These are phyloP conservation scores for Serilophus lunatus DNA, from an alignment of 2,113 vertebrate genomes.

Conservation along the genomic window DNA sequence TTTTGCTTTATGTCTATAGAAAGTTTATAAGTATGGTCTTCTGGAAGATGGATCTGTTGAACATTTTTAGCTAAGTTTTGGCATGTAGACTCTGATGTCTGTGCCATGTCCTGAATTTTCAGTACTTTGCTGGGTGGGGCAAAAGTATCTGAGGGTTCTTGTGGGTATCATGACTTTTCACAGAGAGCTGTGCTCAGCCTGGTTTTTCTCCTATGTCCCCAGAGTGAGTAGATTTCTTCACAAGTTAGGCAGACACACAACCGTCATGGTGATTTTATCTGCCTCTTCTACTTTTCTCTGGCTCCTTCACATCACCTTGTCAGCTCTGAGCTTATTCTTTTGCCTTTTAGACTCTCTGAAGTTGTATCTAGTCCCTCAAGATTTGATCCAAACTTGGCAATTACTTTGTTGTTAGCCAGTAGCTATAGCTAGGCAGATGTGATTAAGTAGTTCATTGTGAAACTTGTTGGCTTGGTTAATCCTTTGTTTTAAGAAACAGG, in stretches of 20 bases:
- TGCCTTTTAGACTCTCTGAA: background rate
- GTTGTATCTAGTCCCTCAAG: too few relatives aligned
- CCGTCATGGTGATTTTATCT: background rate
- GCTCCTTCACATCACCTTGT: background rate
- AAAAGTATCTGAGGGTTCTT: background rate
- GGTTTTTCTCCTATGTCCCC: background rate
- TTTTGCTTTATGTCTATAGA: background rate
- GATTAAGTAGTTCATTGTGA: background rate
- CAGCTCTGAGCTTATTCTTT: background rate
- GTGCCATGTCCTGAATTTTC: background rate
- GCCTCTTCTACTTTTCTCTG: background rate
- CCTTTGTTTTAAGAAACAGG: background rate
- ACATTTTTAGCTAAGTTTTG: background rate
- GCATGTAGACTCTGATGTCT: rapidly evolving
- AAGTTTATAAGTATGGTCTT: background rate
- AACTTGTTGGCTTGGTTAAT: background rate
- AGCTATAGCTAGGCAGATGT: background rate
- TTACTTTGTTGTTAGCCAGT: background rate
- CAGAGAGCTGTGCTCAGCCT: background rate
- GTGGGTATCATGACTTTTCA: background rate
- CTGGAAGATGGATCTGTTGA: background rate
- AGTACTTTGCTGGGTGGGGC: background rate
- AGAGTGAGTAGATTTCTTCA: background rate
- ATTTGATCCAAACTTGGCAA: background rate
- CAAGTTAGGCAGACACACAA: background rate